These are phyloP conservation scores for Caenorhabditis wallacei DNA, from an alignment of 2,888 invertebrate species.

Conservation along the genomic window DNA sequence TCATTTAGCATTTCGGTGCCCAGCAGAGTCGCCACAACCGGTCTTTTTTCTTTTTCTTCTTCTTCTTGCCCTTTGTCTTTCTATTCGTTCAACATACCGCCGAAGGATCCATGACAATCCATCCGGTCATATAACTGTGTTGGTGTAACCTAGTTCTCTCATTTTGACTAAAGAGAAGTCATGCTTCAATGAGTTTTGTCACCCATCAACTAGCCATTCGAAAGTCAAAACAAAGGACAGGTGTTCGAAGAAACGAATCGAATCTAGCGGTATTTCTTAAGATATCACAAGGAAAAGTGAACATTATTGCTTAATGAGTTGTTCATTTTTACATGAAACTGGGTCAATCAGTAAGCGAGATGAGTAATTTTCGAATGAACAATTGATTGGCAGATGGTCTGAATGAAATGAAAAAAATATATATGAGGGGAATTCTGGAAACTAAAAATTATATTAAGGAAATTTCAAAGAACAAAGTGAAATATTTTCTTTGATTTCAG, in stretches of 20 bases:
- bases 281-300: conserved; percentile 42
- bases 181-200: conserved; percentile 48
- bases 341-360: conserved; percentile 34
- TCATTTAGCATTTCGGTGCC: conserved; percentile 32
- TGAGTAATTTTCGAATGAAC: conserved; percentile 3
- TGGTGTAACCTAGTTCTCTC: conserved; percentile 54
- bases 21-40: conserved; percentile 17
- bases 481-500: no score
- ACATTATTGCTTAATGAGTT: conserved; percentile 43
- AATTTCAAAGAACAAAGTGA: no score
- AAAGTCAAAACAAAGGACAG: conserved; percentile 39
- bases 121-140: conserved; percentile 55
- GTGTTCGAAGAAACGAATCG: conserved; percentile 30
- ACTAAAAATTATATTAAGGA: no score
- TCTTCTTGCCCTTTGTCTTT: conserved; percentile 42
- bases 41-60: conserved; percentile 16
- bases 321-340: conserved; percentile 29
- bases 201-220: conserved; percentile 12
- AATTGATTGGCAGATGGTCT: conserved; percentile 10
- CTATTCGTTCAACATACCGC: neutral
- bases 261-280: conserved; percentile 27
- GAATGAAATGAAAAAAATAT: neutral
- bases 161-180: conserved; percentile 44
- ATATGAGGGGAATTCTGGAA: no score
- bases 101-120: conserved; percentile 37